These are phyloP conservation scores for Notothenia coriiceps DNA, from an alignment of 2,113 vertebrate species.

Conservation along the genomic window DNA sequence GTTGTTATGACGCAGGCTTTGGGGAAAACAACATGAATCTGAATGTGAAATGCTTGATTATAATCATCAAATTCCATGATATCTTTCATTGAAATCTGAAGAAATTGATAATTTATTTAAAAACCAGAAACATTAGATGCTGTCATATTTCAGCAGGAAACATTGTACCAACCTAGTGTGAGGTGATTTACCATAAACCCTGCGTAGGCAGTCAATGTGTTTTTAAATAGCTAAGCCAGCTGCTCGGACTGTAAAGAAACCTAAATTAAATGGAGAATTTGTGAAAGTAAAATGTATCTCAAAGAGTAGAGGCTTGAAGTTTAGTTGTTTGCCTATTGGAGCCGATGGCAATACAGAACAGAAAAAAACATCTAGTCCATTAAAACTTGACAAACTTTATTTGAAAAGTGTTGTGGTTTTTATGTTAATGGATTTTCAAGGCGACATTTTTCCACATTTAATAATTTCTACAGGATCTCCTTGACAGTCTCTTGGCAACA, in stretches of 20 bases:
- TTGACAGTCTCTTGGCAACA: no score
- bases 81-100: background rate
- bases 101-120: background rate
- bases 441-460: background rate
- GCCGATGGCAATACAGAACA: background rate
- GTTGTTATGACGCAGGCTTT: background rate
- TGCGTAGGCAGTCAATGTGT: background rate
- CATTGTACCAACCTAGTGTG: background rate
- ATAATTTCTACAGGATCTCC: no score
- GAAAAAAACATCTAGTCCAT: background rate
- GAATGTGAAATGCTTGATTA: background rate
- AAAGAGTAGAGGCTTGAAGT: background rate
- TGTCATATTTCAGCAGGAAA: background rate
- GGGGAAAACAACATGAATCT: background rate
- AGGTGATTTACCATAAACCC: background rate
- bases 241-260: background rate
- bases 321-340: background rate
- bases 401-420: background rate
- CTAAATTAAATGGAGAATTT: background rate
- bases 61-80: background rate
- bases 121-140: background rate
- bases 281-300: background rate
- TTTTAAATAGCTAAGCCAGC: background rate
- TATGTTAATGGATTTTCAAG: background rate
- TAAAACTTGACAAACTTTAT: background rate